Base-by-base conservation (phyloP, 92 coral and sea anemone species). In the Zoanthus solanderi region DNA sequence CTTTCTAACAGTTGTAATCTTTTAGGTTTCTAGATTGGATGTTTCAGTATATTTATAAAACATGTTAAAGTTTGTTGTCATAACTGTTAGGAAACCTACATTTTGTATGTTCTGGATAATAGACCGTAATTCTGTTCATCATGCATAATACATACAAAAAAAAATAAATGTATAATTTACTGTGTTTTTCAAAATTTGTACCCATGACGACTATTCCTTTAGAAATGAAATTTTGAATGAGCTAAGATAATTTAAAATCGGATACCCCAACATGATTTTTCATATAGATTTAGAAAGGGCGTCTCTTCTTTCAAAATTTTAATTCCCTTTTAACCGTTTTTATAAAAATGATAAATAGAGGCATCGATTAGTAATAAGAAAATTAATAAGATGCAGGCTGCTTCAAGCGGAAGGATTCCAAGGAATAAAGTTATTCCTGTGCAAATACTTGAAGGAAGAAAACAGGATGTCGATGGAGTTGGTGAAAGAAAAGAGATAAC, bases 341-440 rank as follows among this genome's bases (percentile, higher is more conserved):
- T 37, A 37, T 37, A 37, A 37, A 37, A 37, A 37, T 37, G 42
- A 4, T 37, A 37, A 37, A 37, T 2, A 37, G 4, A 37, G 42
- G 42, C 42, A 37, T 37, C 42, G 42, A 37, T 37, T 46, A 56
- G 18, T 29, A 7, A 15, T 54, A 32, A 50, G 11, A 23, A 3
- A 7, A 1, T 44, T 32, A n/a, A 34, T 76, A 83, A 93, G 94
- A 83, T 94, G 68, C 87, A 81, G 85, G 60, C 45, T 81, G 47
- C 98, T 81, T 67, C 95, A 68, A 94, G 93, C 83, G 95, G 98
- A 58, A 93, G 87, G 71, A 71, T 91, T 65, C 89, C 92, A 61
- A 94, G 89, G 87, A 93, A 89, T 76, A 93, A 88, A 83, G 92
- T 94, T 58, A 79, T 79, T 73, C 98, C 98, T 13, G 84, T 76